Base-by-base conservation (phyloP, 2,797 vertebrate genomes). In the Falco concolor region DNA sequence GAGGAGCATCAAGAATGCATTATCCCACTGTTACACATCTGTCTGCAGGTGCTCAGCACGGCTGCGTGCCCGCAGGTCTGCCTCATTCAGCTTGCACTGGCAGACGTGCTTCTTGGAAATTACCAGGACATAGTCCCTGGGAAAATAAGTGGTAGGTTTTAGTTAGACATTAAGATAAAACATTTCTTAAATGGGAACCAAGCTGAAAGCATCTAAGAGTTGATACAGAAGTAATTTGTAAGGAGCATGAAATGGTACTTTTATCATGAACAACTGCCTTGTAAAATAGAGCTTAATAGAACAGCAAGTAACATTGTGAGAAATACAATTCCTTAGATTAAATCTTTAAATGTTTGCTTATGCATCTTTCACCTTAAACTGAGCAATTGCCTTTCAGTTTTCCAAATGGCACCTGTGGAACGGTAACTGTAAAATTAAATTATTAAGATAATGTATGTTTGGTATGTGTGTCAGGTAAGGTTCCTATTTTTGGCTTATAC, bases 401-500 rank as follows among this genome's bases (percentile, higher is more conserved):
- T 68, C 40, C 65, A 76, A 25, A 40, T 42, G 74, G 45, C 36
- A 61, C 65, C 42, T 25, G 54, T 89, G 67, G 72, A 87, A 77
- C 0, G 1, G 57, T 73, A 80, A 57, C 53, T 89, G 16, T 76
- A 85, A 93, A 94, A 96, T 77, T 40, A 91, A 93, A 76, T 89
- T 32, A 84, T 95, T 96, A 95, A 79, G 74, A 9, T 94, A 96
- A 93, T 75, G 61, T 87, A 45, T 96, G 73, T 95, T 96, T 94
- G 84, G 91, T 87, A 84, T 92, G 86, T 97, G 81, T 97, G 91
- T 87, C 92, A 96, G 91, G 94, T 97, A 81, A 83, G 78, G 81
- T 92, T 94, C 88, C 93, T 94, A 93, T 90, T 97, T 96, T 93
- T 94, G 92, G 91, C 79, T 96, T 97, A 91, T 53, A 22, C 76